phyloP scores from a whole-genome alignment of 2,888 invertebrate species.

The Thera britannica region DNA sequence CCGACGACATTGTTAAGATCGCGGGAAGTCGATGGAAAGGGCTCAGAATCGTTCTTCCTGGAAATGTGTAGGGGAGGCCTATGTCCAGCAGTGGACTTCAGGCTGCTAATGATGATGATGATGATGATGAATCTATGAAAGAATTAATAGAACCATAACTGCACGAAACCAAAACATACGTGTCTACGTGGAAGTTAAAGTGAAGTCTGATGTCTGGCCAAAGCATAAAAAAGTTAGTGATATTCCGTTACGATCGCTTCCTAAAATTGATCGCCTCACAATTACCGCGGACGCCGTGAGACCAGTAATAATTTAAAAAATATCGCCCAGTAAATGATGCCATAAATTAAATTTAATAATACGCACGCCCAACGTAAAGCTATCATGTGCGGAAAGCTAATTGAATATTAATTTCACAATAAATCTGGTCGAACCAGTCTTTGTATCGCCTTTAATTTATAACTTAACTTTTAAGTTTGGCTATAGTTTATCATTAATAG shows the following conservation, averaged over 20 bases:
- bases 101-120: no score
- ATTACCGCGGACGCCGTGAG: slow-evolving; percentile 70
- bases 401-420: slow-evolving; percentile 84
- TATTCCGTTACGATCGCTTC: slow-evolving; percentile 50
- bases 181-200: slow-evolving; percentile 19
- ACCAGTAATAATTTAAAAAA: slow-evolving; percentile 80
- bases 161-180: slow-evolving; percentile 25
- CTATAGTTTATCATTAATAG: slow-evolving; percentile 52
- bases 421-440: slow-evolving; percentile 79
- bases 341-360: slow-evolving; percentile 83
- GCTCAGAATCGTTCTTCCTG: no score
- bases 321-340: slow-evolving; percentile 82
- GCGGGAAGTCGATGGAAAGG: no score
- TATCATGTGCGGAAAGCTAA: slow-evolving; percentile 84
- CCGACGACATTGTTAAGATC: no score
- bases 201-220: slow-evolving; percentile 14
- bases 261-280: slow-evolving; percentile 65
- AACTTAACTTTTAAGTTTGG: slow-evolving; percentile 66
- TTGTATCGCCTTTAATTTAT: slow-evolving; percentile 68
- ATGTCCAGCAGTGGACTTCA: no score
- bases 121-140: no score
- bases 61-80: no score
- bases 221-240: slow-evolving; percentile 30
- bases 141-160: neutral
- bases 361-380: slow-evolving; percentile 78